A percentile compares a stretch with the other conserved stretches of the same genome.
These are phyloP conservation scores for Parnassius smintheus DNA, from an alignment of 2,888 invertebrate species.

Conservation along the genomic window DNA sequence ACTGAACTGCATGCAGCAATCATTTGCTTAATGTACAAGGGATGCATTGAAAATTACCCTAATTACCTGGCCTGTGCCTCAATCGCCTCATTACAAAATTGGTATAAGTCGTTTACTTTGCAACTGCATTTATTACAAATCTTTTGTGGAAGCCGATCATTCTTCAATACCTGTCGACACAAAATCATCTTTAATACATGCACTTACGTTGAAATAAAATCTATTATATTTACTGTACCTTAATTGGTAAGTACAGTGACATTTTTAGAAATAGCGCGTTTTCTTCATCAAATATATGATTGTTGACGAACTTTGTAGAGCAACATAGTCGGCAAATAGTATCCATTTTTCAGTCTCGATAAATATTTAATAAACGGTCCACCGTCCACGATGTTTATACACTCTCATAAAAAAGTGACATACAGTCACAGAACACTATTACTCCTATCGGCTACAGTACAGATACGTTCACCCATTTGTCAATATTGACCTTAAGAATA, in stretches of 20 bases:
- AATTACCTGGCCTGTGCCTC: slow-evolving; percentile 83
- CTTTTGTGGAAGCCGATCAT: slow-evolving; percentile 86
- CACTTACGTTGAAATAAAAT: slow-evolving; percentile 25
- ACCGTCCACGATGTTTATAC: slow-evolving; percentile 52
- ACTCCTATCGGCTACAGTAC: not conserved
- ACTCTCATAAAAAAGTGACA: slow-evolving; percentile 54
- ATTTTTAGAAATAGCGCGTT: slow-evolving; percentile 86
- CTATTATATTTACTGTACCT: slow-evolving; percentile 71
- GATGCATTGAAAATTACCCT: slow-evolving; percentile 33
- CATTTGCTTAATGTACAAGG: not conserved
- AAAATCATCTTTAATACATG: slow-evolving; percentile 29
- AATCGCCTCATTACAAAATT: slow-evolving; percentile 86
- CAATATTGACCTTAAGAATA: slow-evolving; percentile 58
- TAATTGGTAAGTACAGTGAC: slow-evolving; percentile 86
- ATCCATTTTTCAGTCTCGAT: slow-evolving; percentile 51
- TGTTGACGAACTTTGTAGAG: slow-evolving; percentile 80
- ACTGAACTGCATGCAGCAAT: too few species aligned
- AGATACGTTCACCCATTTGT: slow-evolving; percentile 58
- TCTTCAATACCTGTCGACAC: slow-evolving; percentile 80
- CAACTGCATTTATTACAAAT: slow-evolving; percentile 86
- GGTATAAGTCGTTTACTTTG: slow-evolving; percentile 86
- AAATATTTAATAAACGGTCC: slow-evolving; percentile 31
- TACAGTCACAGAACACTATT: too few species aligned
- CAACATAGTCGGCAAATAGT: slow-evolving; percentile 72
- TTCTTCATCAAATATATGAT: slow-evolving; percentile 85